A percentile compares a stretch with the other conserved stretches of the same genome.
Conservation (phyloP, 2,113 vertebrate genomes). For the Triplophysa tibetana region DNA sequence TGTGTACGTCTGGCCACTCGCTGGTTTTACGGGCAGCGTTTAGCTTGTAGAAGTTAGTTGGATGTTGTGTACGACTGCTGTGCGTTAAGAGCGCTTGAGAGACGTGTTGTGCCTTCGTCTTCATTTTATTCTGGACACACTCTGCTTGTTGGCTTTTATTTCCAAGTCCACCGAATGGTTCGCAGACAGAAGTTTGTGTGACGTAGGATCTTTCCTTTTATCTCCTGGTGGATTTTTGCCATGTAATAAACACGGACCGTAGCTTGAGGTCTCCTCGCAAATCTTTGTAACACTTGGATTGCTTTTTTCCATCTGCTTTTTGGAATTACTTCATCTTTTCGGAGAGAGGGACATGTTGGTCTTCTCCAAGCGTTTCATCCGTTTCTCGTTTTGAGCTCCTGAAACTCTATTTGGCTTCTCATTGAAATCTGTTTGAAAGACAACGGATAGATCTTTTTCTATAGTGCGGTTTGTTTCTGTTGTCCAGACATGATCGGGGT, state of each 20-base stretch:
- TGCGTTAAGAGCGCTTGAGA: neutral
- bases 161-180: too few species aligned
- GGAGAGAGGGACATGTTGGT: neutral
- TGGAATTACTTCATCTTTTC: neutral
- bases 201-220: too few species aligned
- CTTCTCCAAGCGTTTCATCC: neutral
- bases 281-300: neutral
- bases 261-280: neutral
- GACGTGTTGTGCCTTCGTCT: too few species aligned
- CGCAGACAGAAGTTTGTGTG: too few species aligned
- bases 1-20: constrained; percentile 31
- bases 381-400: neutral
- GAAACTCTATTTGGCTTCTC: too few species aligned
- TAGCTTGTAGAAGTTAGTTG: constrained; percentile 11
- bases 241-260: neutral
- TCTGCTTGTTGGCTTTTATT: neutral
- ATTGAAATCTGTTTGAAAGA: too few species aligned
- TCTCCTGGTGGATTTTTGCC: neutral
- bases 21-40: constrained; percentile 34
- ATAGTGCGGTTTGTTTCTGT: neutral
- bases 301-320: too few species aligned
- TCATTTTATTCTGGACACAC: neutral
- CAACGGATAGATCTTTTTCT: neutral
- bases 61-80: neutral
- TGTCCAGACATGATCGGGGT: constrained; percentile 85